phyloP scores from a whole-genome alignment of 2,113 vertebrate genomes.

The Corvus moneduloides region DNA sequence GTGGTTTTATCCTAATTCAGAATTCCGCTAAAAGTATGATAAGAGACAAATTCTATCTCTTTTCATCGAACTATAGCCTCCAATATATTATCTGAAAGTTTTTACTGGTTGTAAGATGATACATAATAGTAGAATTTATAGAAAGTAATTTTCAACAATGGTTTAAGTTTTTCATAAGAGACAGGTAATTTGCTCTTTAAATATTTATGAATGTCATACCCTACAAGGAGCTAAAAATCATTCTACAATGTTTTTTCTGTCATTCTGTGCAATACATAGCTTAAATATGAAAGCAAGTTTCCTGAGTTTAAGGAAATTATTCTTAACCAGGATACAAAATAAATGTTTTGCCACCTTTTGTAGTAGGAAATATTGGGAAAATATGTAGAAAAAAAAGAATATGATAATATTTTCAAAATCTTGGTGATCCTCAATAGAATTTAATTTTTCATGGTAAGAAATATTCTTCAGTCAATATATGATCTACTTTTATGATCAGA shows the following conservation, averaged over 20 bases:
- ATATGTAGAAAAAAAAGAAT: neutral
- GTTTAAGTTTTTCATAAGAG: neutral
- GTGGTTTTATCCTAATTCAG: slow-evolving; percentile 33
- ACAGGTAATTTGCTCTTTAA: slow-evolving; percentile 23
- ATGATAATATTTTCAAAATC: neutral
- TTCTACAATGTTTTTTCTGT: neutral
- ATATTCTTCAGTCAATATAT: neutral
- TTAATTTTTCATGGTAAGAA: neutral
- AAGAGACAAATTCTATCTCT: neutral
- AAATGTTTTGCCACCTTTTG: neutral
- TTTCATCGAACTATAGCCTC: neutral
- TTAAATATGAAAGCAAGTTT: neutral
- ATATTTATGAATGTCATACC: slow-evolving; percentile 47
- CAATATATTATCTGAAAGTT: neutral
- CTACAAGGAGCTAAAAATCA: slow-evolving; percentile 7
- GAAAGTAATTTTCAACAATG: slow-evolving; percentile 11
- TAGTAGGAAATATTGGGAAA: neutral
- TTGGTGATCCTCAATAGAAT: neutral
- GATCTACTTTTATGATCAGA: neutral
- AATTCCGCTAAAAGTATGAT: slow-evolving; percentile 16
- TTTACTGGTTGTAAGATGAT: neutral
- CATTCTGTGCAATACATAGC: neutral
- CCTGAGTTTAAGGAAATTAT: neutral
- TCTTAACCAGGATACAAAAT: neutral
- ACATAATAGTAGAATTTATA: neutral